Percentiles rank a stretch among this genome's conserved stretches.
phyloP scores from a whole-genome alignment of 2,113 vertebrate genomes.

The Orientallactaga bullata region DNA sequence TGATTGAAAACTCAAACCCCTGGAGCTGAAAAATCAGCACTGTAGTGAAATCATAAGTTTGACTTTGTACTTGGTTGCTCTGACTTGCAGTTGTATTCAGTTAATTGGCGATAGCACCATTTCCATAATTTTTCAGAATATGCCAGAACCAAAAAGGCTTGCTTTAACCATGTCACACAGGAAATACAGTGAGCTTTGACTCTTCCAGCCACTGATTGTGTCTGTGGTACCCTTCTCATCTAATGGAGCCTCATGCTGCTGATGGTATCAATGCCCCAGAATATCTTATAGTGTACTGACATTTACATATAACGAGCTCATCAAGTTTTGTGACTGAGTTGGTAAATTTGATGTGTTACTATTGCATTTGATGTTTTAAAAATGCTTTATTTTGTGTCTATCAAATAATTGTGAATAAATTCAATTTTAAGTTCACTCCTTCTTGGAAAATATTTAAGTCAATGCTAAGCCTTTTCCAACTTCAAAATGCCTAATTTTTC shows the following conservation, averaged over 20 bases:
- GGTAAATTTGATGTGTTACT: neutral
- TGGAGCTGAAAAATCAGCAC: neutral
- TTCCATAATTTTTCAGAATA: conserved; percentile 63
- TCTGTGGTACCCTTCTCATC: neutral
- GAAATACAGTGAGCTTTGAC: conserved; percentile 5
- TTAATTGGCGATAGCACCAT: conserved; percentile 41
- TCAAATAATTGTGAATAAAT: conserved; percentile 14
- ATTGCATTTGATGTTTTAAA: neutral
- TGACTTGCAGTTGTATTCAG: neutral
- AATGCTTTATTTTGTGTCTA: neutral
- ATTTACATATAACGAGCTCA: neutral
- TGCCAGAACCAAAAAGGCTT: conserved; percentile 21
- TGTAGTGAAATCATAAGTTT: neutral
- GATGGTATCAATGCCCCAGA: neutral
- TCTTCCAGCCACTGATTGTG: neutral
- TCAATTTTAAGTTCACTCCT: neutral
- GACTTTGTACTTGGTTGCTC: neutral
- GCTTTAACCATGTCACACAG: neutral
- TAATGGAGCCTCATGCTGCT: neutral
- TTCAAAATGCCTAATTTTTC: conserved; percentile 37
- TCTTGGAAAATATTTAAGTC: neutral
- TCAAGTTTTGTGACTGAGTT: neutral
- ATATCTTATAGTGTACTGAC: neutral
- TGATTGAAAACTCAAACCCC: conserved; percentile 2
- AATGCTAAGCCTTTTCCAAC: neutral